A percentile compares a stretch with the other conserved stretches of the same genome.
Conservation (phyloP, 2,797 vertebrate species). For the Chelon labrosus region DNA sequence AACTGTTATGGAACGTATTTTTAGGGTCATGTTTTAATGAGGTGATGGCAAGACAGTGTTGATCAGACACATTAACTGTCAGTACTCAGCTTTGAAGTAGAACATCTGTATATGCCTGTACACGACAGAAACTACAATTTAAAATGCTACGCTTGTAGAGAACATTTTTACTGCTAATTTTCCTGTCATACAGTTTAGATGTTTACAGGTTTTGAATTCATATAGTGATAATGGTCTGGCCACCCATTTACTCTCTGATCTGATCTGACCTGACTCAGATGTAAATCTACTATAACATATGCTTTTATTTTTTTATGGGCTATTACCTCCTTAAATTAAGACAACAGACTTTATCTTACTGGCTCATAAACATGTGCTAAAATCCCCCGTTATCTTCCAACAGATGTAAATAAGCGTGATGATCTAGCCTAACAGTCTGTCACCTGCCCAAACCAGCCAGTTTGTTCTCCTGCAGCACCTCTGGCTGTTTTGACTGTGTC, state of each 20-base stretch:
- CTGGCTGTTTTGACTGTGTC: slow-evolving; percentile 23
- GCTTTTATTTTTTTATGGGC: background rate
- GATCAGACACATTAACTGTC: slow-evolving; percentile 60
- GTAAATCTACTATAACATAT: background rate
- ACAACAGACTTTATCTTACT: slow-evolving; percentile 1
- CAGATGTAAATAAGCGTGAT: slow-evolving; percentile 26
- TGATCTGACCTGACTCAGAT: background rate
- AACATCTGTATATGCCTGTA: slow-evolving; percentile 42
- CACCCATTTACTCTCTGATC: slow-evolving; percentile 2
- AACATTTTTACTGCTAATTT: slow-evolving; percentile 32
- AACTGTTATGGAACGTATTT: slow-evolving; percentile 46
- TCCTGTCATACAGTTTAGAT: slow-evolving; percentile 22
- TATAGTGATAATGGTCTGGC: background rate
- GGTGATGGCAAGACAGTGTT: slow-evolving; percentile 38
- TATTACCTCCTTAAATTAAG: slow-evolving; percentile 14
- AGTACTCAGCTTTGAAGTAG: slow-evolving; percentile 49
- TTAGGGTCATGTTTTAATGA: slow-evolving; percentile 71
- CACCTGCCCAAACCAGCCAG: slow-evolving; percentile 28
- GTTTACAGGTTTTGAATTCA: slow-evolving; percentile 10
- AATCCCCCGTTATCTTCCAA: background rate
- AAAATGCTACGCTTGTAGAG: slow-evolving; percentile 10
- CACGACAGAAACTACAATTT: slow-evolving; percentile 42
- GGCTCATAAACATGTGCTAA: slow-evolving; percentile 15
- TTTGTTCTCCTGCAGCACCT: slow-evolving; percentile 30
- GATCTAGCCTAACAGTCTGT: slow-evolving; percentile 35